Percentiles rank a stretch among this genome's conserved stretches.
Conservation (phyloP, 1,140 invertebrate genomes). For the Coenobita brevimanus region DNA sequence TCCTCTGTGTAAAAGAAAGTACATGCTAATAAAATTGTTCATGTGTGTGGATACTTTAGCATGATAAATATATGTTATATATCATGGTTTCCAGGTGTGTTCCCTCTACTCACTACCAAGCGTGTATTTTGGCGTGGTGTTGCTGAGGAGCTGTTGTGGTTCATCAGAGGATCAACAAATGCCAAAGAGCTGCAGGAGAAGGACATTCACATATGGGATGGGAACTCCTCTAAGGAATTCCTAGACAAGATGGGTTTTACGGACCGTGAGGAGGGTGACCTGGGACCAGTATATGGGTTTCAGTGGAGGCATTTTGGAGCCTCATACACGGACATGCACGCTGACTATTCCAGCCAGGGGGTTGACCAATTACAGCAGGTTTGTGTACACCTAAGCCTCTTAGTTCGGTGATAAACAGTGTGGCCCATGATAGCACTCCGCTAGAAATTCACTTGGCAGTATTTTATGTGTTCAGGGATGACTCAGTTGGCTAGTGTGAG, state of each 20-base stretch:
- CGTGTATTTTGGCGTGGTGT: constrained; percentile 94
- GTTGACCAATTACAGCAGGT: constrained; percentile 86
- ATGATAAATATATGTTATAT: neutral
- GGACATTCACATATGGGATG: constrained; percentile 98
- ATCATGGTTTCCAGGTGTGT: constrained; percentile 75
- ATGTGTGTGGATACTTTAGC: too few relatives aligned
- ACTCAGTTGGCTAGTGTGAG: too few relatives aligned
- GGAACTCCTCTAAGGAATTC: constrained; percentile 89
- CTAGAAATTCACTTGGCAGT: too few relatives aligned
- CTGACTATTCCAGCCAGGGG: constrained; percentile 89
- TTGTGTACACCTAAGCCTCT: constrained; percentile 22
- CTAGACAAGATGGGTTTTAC: constrained; percentile 91
- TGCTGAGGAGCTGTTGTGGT: constrained; percentile 97
- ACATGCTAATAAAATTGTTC: too few relatives aligned
- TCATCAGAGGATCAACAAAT: constrained; percentile 94
- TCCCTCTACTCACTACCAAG: constrained; percentile 98
- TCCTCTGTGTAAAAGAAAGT: too few relatives aligned
- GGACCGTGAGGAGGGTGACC: constrained; percentile 93
- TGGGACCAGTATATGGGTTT: constrained; percentile 99
- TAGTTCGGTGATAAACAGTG: constrained; percentile 69
- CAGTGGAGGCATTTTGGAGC: constrained; percentile 99
- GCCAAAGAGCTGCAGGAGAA: constrained; percentile 89
- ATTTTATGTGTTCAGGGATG: too few relatives aligned
- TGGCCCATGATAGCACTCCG: too few relatives aligned
- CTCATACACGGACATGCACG: constrained; percentile 87